Evolutionary conservation across 2,888 invertebrate genomes (phyloP), one percentile per base, ranked within the genome.

Genomic region (Trissonchulus sp.): DNA sequence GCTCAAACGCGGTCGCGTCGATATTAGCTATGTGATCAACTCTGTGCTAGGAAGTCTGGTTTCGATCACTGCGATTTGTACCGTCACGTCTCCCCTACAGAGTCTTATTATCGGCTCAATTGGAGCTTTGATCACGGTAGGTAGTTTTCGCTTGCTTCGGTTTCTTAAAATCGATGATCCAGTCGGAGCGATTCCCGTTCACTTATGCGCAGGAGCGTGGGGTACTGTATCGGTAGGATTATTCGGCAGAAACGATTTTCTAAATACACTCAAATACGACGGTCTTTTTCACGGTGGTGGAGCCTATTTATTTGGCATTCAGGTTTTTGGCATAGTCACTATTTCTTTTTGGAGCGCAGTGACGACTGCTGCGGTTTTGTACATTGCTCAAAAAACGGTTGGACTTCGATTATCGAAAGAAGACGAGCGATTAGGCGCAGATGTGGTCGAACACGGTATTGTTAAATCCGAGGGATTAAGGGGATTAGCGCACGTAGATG

Each of bases 401-500:
- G n/a, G n/a, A n/a, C 8, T 95, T 77, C 89, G 95, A 23, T 93
- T 94, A 93, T 89, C 90, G 75, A 89, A 91, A 0, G 90, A 92
- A 80, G 92, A 93, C 72, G 94, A 95, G 85, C 86, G 93, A 69
- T 86, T 95, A 23, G 94, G 94, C 0, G 94, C 94, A 0, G 94
- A 95, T 86, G 87, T 94, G 48, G 91, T 91, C 1, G 94, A 95
- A 83, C 94, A 95, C 31, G n/a, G n/a, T 8, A 65, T 65, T 65
- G 60, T 60, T n/a, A n/a, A n/a, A n/a, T n/a, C n/a, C n/a, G n/a
- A n/a, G n/a, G n/a, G n/a, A n/a, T n/a, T n/a, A n/a, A n/a, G n/a
- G n/a, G n/a, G n/a, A n/a, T n/a, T n/a, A n/a, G n/a, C n/a, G n/a
- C n/a, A n/a, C n/a, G n/a, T n/a, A n/a, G n/a, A n/a, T n/a, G n/a